phyloP scores from a whole-genome alignment of 2,888 invertebrate genomes.

The Dryococelus australis region DNA sequence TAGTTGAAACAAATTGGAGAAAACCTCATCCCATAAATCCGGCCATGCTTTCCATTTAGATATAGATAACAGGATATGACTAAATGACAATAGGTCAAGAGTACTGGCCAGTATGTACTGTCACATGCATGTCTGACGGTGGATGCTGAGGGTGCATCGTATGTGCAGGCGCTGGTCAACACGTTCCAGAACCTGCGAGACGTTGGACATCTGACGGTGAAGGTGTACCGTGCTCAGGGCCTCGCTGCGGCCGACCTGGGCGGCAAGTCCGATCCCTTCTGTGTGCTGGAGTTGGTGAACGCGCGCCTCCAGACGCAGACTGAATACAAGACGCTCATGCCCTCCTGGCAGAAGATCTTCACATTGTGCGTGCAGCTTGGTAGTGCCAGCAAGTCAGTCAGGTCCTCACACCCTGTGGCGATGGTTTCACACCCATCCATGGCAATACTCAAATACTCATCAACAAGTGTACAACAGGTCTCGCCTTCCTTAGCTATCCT shows the following conservation, averaged over 20 bases:
- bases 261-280: constrained; percentile 98
- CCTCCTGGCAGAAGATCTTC: constrained; percentile 98
- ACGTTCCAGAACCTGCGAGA: constrained; percentile 80
- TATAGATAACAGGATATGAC: too few relatives aligned
- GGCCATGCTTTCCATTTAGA: too few relatives aligned
- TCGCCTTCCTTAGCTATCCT: too few relatives aligned
- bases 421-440: too few relatives aligned
- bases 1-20: too few relatives aligned
- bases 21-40: too few relatives aligned
- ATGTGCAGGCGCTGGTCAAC: constrained; percentile 68
- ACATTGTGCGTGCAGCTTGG: constrained; percentile 80
- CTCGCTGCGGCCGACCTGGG: constrained; percentile 94
- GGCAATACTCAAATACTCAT: too few relatives aligned
- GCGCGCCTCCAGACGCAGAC: constrained; percentile 96
- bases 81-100: too few relatives aligned
- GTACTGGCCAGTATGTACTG: too few relatives aligned
- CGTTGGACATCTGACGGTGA: constrained; percentile 93
- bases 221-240: constrained; percentile 84
- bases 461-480: too few relatives aligned
- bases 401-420: too few relatives aligned
- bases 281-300: constrained; percentile 94
- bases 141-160: neutral
- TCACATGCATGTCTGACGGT: too few relatives aligned
- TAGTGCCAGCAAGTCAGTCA: neutral
- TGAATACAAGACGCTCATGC: constrained; percentile 95